Evolutionary conservation across 2,888 invertebrate species (phyloP).

Genomic region (Liposcelis brunnea): DNA sequence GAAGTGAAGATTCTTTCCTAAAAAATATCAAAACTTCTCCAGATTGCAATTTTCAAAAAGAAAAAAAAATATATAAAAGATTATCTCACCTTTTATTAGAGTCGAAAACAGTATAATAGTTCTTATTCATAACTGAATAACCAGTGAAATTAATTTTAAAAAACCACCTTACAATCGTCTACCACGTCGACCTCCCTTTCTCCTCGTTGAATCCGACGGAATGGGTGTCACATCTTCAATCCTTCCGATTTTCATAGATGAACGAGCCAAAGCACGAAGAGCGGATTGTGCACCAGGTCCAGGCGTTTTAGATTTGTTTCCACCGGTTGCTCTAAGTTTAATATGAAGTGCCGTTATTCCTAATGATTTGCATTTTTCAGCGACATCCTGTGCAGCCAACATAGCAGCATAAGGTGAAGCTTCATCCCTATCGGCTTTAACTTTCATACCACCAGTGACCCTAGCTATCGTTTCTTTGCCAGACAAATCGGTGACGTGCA

Average conservation of each 20-base stretch:
- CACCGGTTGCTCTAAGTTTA: constrained; percentile 95
- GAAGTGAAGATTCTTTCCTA: too few relatives aligned
- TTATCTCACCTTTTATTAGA: too few relatives aligned
- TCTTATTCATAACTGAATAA: too few relatives aligned
- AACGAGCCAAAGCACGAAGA: constrained; percentile 91
- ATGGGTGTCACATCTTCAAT: constrained; percentile 99
- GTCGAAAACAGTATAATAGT: too few relatives aligned
- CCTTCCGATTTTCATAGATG: constrained; percentile 98
- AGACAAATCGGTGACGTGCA: constrained; percentile 97
- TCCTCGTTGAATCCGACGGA: constrained; percentile 96
- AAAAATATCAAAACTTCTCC: too few relatives aligned
- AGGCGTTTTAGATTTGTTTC: constrained; percentile 95
- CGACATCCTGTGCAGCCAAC: constrained; percentile 94
- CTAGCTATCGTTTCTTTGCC: constrained; percentile 87
- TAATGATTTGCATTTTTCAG: constrained; percentile 92
- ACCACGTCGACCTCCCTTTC: constrained; percentile 99
- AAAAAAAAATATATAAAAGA: too few relatives aligned
- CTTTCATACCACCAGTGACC: constrained; percentile 98
- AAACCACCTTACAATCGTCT: constrained; percentile 66
- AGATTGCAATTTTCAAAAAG: too few relatives aligned
- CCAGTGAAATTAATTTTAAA: background rate
- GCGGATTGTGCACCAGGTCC: constrained; percentile 99
- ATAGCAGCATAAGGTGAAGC: constrained; percentile 99
- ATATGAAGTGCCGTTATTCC: constrained; percentile 98
- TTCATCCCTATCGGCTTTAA: constrained; percentile 99